These are phyloP conservation scores for Caligus rogercresseyi DNA, from an alignment of 1,140 invertebrate species.

Conservation along the genomic window DNA sequence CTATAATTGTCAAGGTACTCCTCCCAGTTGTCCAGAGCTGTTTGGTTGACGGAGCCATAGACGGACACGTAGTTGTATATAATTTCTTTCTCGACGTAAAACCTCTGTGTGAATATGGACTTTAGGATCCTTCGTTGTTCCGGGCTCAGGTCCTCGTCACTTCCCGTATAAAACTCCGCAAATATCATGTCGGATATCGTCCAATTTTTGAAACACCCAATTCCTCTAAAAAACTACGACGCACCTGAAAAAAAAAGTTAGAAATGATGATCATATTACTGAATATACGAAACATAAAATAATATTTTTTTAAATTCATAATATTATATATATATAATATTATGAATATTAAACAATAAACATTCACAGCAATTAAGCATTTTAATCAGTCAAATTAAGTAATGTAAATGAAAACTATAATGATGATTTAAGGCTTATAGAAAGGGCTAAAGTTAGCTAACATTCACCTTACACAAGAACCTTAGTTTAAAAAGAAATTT, in stretches of 20 bases:
- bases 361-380: too few relatives aligned
- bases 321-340: too few relatives aligned
- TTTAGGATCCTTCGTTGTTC: not conserved
- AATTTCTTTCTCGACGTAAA: conserved; percentile 5
- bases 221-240: not conserved
- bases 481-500: too few relatives aligned
- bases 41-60: conserved; percentile 1
- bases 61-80: not conserved
- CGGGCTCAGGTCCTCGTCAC: not conserved
- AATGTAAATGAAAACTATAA: too few relatives aligned
- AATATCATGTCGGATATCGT: conserved; percentile 1
- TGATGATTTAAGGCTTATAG: too few relatives aligned
- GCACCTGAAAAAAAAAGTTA: not conserved
- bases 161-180: conserved; percentile 2
- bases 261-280: too few relatives aligned
- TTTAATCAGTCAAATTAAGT: too few relatives aligned
- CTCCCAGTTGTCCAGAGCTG: conserved; percentile 2
- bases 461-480: too few relatives aligned
- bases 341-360: too few relatives aligned
- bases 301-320: too few relatives aligned
- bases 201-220: conserved; percentile 5
- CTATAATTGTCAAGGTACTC: conserved; percentile 1
- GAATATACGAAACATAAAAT: too few relatives aligned
- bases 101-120: not conserved
- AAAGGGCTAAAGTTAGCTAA: too few relatives aligned